Base-by-base conservation (phyloP, 2,113 vertebrate species). In the Perccottus glenii region DNA sequence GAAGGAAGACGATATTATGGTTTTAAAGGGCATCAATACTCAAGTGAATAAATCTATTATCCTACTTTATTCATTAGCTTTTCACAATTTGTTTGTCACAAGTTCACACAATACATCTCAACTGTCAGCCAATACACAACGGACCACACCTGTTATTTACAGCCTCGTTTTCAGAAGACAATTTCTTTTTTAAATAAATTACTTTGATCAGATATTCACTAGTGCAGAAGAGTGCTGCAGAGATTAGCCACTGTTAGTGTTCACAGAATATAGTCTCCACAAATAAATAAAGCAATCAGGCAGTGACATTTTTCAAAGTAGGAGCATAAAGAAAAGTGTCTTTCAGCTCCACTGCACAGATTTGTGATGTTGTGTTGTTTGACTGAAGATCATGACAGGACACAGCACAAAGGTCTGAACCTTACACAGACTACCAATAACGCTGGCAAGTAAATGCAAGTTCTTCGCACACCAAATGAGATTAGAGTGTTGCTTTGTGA, bases 41-140 rank as follows among this genome's bases (percentile, higher is more conserved):
- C 6, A 33, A n/a, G 6, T 55, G 12, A 36, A n/a, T 38, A 8
- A 55, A 55, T 15, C 14, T 55, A n/a, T 4, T 38, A 32, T 33
- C 52, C 36, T n/a, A 33, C 9, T 33, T 45, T 46, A 16, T 0
- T 43, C 48, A 45, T 27, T 15, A 48, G 11, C 43, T 50, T 67
- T 45, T 62, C 64, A 58, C n/a, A 52, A 11, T 19, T 68, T 38
- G 43, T 44, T 51, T 42, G 48, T 50, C 49, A 27, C 11, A n/a
- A 14, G 40, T 19, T 9, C 32, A 40, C 8, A 36, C n/a, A 36
- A 59, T 78, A 27, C 60, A 47, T 64, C 72, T 32, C 48, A 53
- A 52, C 43, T 63, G 16, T 38, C 53, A 67, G 19, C 51, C 60
- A 45, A 58, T 70, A 49, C 53, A 67, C 52, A 67, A 42, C 19